Conservation (phyloP, 1,140 invertebrate genomes). For the Rhopalosiphum padi region DNA sequence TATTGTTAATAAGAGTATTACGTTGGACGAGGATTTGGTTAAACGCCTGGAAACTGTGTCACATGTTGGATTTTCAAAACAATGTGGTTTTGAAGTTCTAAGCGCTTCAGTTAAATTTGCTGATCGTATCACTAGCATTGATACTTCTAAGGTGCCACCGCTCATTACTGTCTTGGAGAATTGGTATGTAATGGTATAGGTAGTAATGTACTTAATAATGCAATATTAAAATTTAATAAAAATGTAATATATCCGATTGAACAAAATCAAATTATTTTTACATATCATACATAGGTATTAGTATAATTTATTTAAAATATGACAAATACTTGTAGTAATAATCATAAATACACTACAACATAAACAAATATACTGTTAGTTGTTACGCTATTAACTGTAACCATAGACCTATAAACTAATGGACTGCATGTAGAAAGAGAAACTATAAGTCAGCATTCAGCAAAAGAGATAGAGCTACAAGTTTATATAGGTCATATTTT, state of each 20-base stretch:
- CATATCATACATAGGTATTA: background rate
- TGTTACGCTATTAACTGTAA: too few species aligned
- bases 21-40: constrained; percentile 17
- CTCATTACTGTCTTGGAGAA: constrained; percentile 36
- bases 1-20: too few species aligned
- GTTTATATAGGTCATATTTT: too few species aligned
- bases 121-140: background rate
- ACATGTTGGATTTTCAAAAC: constrained; percentile 42
- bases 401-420: too few species aligned
- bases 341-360: background rate
- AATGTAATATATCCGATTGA: too few species aligned
- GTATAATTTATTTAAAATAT: background rate
- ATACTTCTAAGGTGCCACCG: constrained; percentile 11
- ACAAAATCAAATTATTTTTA: too few species aligned
- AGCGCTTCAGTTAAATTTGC: constrained; percentile 38
- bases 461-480: too few species aligned
- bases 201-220: background rate
- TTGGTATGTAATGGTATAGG: constrained; percentile 14
- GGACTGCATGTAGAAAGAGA: too few species aligned
- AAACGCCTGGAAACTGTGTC: constrained; percentile 47
- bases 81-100: constrained; percentile 31
- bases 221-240: background rate
- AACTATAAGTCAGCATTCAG: too few species aligned
- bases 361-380: too few species aligned
- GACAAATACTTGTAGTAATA: background rate